Conservation (phyloP, 2,888 invertebrate species). For the Ormyrus nitidulus region DNA sequence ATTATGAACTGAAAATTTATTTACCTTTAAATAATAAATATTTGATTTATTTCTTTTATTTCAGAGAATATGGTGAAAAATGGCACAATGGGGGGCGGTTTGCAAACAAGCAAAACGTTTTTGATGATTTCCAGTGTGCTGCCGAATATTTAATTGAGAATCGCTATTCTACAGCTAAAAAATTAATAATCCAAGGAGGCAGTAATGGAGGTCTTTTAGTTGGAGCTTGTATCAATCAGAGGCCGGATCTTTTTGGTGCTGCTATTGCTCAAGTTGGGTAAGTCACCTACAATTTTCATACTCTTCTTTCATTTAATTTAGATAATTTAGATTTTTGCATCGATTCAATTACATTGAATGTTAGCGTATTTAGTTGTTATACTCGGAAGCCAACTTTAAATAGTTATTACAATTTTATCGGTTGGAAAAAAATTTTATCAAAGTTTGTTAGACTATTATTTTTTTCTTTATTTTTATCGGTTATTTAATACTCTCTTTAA, state of each 20-base stretch:
- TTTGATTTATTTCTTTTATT: slow-evolving; percentile 34
- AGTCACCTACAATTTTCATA: slow-evolving; percentile 29
- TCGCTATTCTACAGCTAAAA: slow-evolving; percentile 85
- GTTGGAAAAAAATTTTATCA: no score
- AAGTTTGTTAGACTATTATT: no score
- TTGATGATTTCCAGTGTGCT: slow-evolving; percentile 96
- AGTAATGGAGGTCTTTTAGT: slow-evolving; percentile 98
- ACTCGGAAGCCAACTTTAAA: not conserved
- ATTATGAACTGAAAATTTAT: not conserved
- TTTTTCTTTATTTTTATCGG: not conserved
- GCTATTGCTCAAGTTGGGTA: slow-evolving; percentile 92
- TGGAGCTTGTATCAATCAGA: slow-evolving; percentile 95
- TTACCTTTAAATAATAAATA: slow-evolving; percentile 1
- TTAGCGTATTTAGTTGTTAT: not conserved
- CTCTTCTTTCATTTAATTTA: not conserved
- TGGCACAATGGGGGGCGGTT: slow-evolving; percentile 97
- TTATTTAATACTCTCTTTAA: not conserved
- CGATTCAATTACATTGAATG: not conserved
- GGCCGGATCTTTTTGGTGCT: slow-evolving; percentile 95
- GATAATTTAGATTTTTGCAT: slow-evolving; percentile 12
- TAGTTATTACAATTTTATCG: no score
- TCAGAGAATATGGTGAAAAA: slow-evolving; percentile 95
- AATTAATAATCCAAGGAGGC: slow-evolving; percentile 93
- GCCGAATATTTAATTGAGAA: slow-evolving; percentile 90
- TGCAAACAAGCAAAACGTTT: slow-evolving; percentile 96